phyloP scores from a whole-genome alignment of 2,888 invertebrate genomes.

The Dryobota labecula region DNA sequence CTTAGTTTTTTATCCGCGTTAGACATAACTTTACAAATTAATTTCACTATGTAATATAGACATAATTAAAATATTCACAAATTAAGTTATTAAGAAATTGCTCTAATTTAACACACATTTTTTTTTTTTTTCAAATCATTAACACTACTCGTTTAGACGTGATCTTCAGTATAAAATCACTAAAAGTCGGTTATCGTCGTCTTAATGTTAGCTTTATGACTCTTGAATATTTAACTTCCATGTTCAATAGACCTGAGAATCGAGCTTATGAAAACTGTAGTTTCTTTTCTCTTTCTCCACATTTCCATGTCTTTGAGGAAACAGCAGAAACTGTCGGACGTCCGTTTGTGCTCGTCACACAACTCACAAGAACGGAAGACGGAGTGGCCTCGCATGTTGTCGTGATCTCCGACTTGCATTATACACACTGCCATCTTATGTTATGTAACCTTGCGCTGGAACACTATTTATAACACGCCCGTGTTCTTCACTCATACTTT shows the following conservation, averaged over 20 bases:
- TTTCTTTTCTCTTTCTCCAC: constrained; percentile 2
- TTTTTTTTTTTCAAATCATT: too few species aligned
- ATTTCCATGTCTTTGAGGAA: constrained; percentile 30
- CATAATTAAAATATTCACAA: too few species aligned
- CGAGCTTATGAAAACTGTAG: constrained; percentile 4
- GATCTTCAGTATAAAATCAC: too few species aligned
- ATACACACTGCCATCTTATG: constrained; percentile 30
- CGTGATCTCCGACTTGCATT: constrained; percentile 44
- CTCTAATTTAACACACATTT: too few species aligned
- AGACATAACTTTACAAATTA: too few species aligned
- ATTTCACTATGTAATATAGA: too few species aligned
- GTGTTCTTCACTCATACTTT: constrained; percentile 39
- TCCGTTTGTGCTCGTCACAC: constrained; percentile 61
- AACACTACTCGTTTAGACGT: too few species aligned
- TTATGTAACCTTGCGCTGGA: constrained; percentile 51
- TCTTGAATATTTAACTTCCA: constrained; percentile 28
- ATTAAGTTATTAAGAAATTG: too few species aligned
- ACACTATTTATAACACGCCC: constrained; percentile 37
- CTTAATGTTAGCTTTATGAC: constrained; percentile 31
- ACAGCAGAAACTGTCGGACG: constrained; percentile 55
- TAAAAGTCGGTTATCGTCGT: too few species aligned
- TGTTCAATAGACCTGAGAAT: constrained; percentile 14
- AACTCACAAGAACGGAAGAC: constrained; percentile 64
- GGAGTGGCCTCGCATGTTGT: constrained; percentile 54
- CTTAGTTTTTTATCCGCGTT: too few species aligned